A percentile compares a stretch with the other conserved stretches of the same genome.
phyloP scores from a whole-genome alignment of 2,113 vertebrate species.

The Crotalus helleri region DNA sequence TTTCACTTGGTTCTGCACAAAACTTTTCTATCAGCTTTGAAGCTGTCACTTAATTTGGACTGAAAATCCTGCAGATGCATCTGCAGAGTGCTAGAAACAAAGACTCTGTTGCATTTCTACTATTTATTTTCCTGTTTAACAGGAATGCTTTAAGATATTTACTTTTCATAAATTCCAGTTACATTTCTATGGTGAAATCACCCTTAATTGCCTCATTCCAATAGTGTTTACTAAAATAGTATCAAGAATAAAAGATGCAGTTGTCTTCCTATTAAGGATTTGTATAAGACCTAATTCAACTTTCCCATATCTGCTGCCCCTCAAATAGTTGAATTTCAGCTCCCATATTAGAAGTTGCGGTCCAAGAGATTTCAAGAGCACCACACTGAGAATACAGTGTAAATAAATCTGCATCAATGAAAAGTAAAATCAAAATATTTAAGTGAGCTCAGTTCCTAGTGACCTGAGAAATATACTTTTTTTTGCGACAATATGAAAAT shows the following conservation, averaged over 20 bases:
- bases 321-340: background rate
- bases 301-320: background rate
- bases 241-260: background rate
- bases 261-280: background rate
- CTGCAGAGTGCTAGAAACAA: background rate
- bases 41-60: background rate
- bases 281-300: background rate
- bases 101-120: background rate
- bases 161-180: background rate
- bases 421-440: background rate
- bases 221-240: background rate
- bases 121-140: background rate
- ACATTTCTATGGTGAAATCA: background rate
- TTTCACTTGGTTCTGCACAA: slow-evolving; percentile 13
- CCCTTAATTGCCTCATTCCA: background rate
- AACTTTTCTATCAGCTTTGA: background rate
- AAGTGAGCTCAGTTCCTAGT: background rate
- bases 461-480: background rate
- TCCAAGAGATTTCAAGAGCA: background rate
- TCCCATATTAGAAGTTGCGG: background rate
- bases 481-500: background rate
- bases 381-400: background rate
- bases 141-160: background rate
- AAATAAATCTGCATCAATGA: background rate
- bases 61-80: background rate